A percentile compares a stretch with the other conserved stretches of the same genome.
Conservation (phyloP, 1,140 invertebrate genomes). For the Brachionus plicatilis region DNA sequence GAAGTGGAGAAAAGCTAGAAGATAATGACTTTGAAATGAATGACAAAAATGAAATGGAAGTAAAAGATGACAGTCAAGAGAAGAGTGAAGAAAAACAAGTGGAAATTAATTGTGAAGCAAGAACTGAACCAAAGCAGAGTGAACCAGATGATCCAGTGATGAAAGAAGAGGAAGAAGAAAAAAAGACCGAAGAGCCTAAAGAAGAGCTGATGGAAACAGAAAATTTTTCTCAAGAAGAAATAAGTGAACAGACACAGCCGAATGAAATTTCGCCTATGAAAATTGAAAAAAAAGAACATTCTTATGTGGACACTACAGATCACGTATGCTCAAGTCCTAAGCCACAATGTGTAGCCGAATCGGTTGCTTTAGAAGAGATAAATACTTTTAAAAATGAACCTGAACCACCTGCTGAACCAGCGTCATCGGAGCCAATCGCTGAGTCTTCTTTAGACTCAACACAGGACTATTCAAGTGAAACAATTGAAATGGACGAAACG, state of each 20-base stretch:
- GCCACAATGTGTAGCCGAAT: too few species aligned
- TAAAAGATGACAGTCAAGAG: background rate
- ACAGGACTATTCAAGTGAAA: background rate
- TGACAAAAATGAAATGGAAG: background rate
- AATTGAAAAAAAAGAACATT: background rate
- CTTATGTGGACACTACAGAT: background rate
- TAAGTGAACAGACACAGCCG: too few species aligned
- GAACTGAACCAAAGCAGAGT: background rate
- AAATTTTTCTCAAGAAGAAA: background rate
- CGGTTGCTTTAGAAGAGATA: too few species aligned
- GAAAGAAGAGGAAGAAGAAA: background rate
- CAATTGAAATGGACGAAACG: background rate
- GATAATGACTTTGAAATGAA: background rate
- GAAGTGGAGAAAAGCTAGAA: background rate
- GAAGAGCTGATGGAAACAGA: background rate
- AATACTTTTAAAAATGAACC: background rate
- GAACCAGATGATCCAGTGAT: background rate
- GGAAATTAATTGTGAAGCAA: background rate
- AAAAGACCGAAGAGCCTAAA: background rate
- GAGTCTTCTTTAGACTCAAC: background rate
- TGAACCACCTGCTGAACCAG: background rate
- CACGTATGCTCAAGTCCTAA: too few species aligned
- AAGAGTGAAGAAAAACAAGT: background rate
- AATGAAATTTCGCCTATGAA: too few species aligned
- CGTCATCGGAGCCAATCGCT: background rate